Conservation (phyloP, 2,113 vertebrate species). For the Pachyramphus minor region DNA sequence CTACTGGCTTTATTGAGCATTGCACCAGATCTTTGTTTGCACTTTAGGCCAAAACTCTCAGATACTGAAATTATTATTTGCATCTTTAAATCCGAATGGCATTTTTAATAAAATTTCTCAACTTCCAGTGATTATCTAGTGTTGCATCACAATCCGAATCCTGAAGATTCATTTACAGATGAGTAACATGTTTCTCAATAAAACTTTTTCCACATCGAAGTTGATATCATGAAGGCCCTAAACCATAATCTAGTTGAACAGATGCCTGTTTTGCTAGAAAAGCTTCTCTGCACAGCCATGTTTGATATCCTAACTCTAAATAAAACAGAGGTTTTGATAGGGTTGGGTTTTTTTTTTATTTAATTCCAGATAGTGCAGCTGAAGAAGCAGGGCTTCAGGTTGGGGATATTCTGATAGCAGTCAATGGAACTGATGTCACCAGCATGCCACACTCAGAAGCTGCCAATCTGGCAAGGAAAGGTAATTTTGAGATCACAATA, state of each 20-base stretch:
- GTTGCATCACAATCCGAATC: background rate
- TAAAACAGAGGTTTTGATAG: background rate
- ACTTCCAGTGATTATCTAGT: background rate
- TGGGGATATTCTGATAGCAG: conserved; percentile 84
- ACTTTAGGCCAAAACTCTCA: background rate
- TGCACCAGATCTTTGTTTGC: background rate
- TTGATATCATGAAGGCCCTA: rapidly evolving
- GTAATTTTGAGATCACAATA: conserved; percentile 35
- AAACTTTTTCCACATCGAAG: background rate
- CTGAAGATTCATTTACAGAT: background rate
- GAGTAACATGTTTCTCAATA: background rate
- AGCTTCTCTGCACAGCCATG: background rate
- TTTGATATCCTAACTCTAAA: background rate
- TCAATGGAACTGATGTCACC: conserved; percentile 89
- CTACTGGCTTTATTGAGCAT: background rate
- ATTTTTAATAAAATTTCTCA: background rate
- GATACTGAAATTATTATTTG: background rate
- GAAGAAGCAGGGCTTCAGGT: conserved; percentile 87
- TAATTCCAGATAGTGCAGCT: conserved; percentile 81
- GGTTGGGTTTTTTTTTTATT: background rate
- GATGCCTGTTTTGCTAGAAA: background rate
- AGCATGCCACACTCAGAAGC: conserved; percentile 86
- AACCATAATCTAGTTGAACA: background rate
- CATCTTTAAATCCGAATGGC: background rate
- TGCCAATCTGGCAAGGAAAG: conserved; percentile 83